A percentile compares a stretch with the other conserved stretches of the same genome.
Conservation (phyloP, 2,113 vertebrate species). For the Mesitornis unicolor region DNA sequence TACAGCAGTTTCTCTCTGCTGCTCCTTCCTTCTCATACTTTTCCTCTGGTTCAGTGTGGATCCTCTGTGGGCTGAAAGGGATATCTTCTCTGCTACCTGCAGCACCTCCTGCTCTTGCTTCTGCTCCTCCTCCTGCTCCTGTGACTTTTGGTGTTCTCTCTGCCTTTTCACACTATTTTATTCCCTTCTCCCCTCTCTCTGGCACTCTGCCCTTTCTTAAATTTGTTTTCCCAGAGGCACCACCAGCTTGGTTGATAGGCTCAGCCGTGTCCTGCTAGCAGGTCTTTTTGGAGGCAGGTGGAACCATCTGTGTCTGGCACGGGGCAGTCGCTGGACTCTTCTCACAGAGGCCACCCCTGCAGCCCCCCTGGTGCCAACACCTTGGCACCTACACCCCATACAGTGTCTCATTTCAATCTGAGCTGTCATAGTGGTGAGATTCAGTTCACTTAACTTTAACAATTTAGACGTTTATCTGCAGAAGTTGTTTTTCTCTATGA, state of each 20-base stretch:
- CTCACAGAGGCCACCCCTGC: background rate
- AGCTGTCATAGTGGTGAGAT: background rate
- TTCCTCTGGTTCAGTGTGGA: background rate
- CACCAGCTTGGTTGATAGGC: background rate
- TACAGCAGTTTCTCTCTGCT: background rate
- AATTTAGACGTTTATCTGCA: background rate
- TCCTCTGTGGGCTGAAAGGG: background rate
- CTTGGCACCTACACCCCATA: background rate
- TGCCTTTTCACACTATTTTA: background rate
- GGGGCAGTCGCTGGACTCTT: background rate
- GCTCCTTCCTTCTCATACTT: background rate
- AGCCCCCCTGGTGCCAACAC: background rate
- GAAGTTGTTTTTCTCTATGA: background rate
- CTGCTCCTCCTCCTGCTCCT: background rate
- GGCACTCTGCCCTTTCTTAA: background rate
- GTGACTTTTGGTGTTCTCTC: background rate
- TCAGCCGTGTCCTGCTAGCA: background rate
- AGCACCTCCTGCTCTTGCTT: background rate
- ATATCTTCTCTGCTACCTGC: background rate
- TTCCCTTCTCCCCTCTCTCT: background rate
- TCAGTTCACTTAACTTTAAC: background rate
- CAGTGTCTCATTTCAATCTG: background rate
- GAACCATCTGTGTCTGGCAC: fast-evolving
- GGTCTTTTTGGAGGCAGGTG: background rate
- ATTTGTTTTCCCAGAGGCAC: background rate